These are phyloP conservation scores for Fulmarus glacialis DNA, from an alignment of 2,113 vertebrate genomes.

Conservation along the genomic window DNA sequence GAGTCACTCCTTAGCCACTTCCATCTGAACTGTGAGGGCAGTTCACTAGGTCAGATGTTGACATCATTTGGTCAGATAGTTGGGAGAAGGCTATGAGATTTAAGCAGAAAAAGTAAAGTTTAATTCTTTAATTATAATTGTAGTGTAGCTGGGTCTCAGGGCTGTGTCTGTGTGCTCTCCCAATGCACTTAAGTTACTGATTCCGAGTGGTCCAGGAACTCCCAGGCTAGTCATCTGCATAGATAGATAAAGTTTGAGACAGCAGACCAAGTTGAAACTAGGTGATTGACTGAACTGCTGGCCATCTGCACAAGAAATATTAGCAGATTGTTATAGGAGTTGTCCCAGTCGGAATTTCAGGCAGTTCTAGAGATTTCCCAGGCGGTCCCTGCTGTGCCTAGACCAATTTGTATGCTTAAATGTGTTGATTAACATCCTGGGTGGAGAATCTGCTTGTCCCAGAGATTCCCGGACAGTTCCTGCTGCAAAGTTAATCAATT, in stretches of 20 bases:
- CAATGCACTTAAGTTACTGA: neutral
- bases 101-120: neutral
- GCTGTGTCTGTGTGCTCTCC: neutral
- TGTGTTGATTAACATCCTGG: neutral
- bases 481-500: neutral
- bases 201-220: neutral
- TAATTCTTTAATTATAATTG: neutral
- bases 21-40: neutral
- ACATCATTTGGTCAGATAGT: neutral
- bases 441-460: neutral
- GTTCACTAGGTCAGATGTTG: neutral
- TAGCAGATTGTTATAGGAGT: neutral
- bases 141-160: neutral
- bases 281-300: neutral
- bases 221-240: neutral
- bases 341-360: neutral
- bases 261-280: neutral
- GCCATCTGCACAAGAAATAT: neutral
- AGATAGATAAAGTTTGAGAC: neutral
- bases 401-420: neutral
- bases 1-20: neutral
- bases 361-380: neutral
- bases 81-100: neutral
- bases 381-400: neutral
- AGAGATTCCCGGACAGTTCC: neutral